Conservation (phyloP, 2,888 invertebrate genomes). For the Pachycephus smyrnensis region DNA sequence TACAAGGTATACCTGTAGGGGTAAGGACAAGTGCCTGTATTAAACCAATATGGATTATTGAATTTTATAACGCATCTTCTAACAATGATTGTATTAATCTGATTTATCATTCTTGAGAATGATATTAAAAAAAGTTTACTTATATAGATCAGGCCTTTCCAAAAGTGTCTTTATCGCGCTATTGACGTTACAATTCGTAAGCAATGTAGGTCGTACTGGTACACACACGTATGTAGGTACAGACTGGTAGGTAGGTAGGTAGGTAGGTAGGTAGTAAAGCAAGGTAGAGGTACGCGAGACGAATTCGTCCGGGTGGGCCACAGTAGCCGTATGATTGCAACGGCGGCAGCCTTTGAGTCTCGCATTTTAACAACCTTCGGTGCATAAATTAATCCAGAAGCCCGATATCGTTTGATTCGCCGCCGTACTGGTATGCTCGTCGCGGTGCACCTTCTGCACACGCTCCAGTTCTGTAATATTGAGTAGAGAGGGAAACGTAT, state of each 20-base stretch:
- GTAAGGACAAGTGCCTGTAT: not conserved
- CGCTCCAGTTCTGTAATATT: constrained; percentile 13
- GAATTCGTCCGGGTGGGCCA: constrained; percentile 55
- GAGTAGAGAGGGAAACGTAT: not conserved
- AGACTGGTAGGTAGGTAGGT: not conserved
- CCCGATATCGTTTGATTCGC: constrained; percentile 66
- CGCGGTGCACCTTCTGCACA: constrained; percentile 32
- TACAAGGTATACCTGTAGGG: not conserved
- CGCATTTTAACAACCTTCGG: constrained; percentile 64
- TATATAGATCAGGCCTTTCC: not conserved
- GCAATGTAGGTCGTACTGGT: not conserved
- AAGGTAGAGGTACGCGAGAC: constrained; percentile 36
- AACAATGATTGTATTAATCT: not conserved
- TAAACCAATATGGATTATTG: not conserved
- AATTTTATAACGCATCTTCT: not conserved
- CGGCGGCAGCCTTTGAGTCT: constrained; percentile 64
- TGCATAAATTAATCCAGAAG: constrained; percentile 67
- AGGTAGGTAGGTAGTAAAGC: not conserved
- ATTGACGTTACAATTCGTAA: not conserved
- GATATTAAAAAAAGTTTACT: not conserved
- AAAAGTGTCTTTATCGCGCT: not conserved
- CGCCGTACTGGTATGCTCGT: constrained; percentile 41
- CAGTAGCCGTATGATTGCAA: constrained; percentile 58
- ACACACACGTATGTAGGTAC: not conserved
- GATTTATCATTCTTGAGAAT: not conserved